Base-by-base conservation (phyloP, 2,888 invertebrate genomes). In the Drosophila anomelani region DNA sequence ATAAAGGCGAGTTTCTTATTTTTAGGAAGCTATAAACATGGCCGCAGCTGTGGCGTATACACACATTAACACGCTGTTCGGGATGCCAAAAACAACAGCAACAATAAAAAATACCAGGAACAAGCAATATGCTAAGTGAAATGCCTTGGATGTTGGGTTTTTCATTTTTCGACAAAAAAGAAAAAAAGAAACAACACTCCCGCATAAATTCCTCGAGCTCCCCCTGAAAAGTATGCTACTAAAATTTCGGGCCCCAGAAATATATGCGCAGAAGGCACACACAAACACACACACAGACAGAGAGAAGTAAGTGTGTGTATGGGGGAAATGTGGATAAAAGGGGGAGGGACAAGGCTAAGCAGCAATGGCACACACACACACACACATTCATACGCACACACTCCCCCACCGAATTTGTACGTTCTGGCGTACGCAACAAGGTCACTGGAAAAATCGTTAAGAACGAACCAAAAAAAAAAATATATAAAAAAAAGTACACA, bases 381-480 rank as follows among this genome's bases (percentile, higher is more conserved):
- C 68, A 54, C 34, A 71, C 71, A 59, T 0, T 3, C 38, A 38
- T n/a, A 39, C 17, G 9, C 62, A 46, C 71, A 53, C 58, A 57
- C 59, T 46, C 70, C 61, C 43, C 68, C 76, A 62, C 63, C 51
- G 44, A 75, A 60, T 59, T 57, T 67, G 81, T 81, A 75, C 81
- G 70, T 57, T 70, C 74, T 66, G 55, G 87, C 80, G 86, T 89
- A 91, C 90, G 90, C 92, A 92, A 92, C 92, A 92, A 92, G 92
- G 92, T 92, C 92, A 92, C 90, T 92, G 92, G 91, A 92, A 92
- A 92, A 91, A 92, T 92, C 91, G 91, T 92, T 90, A 91, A 89
- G 78, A 91, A 88, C 59, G 66, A 76, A 75, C 71, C 66, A 36
- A 39, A 53, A 63, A 68, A 69, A 51, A 77, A 64, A 32, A 61